phyloP scores from a whole-genome alignment of 2,888 invertebrate species.

The Euzophera pinguis region DNA sequence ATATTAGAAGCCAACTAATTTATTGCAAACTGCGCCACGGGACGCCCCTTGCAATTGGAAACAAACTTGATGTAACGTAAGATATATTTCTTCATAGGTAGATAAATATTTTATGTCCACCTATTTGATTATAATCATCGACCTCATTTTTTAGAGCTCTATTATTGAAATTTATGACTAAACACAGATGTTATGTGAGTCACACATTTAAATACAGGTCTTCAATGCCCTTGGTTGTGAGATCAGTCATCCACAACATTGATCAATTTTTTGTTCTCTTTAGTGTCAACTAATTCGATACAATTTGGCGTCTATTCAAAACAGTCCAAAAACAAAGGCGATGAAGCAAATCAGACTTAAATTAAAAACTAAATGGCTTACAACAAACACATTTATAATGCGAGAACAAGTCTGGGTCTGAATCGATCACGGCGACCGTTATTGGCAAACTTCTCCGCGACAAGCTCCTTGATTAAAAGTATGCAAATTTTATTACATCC shows the following conservation, averaged over 20 bases:
- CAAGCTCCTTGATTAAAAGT: slow-evolving; percentile 81
- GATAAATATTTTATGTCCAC: too few relatives aligned
- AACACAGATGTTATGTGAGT: too few relatives aligned
- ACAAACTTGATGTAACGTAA: neutral
- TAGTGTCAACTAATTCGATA: too few relatives aligned
- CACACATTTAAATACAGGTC: too few relatives aligned
- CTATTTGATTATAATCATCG: too few relatives aligned
- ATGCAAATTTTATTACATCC: slow-evolving; percentile 80
- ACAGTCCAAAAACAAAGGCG: neutral
- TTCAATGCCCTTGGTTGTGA: too few relatives aligned
- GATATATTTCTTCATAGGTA: too few relatives aligned
- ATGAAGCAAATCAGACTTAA: neutral
- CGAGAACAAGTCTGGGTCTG: slow-evolving; percentile 58
- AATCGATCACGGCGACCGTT: slow-evolving; percentile 76
- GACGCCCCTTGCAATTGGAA: slow-evolving; percentile 55
- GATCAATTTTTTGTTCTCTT: too few relatives aligned
- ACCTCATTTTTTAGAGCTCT: too few relatives aligned
- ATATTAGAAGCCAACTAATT: slow-evolving; percentile 77
- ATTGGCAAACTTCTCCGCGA: slow-evolving; percentile 81
- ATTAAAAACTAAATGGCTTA: slow-evolving; percentile 16
- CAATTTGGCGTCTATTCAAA: too few relatives aligned
- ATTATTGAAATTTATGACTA: too few relatives aligned
- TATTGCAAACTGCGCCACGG: slow-evolving; percentile 73
- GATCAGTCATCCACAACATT: too few relatives aligned
- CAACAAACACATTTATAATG: slow-evolving; percentile 53